Percentiles rank a stretch among this genome's conserved stretches.
Evolutionary conservation across 2,797 vertebrate species (phyloP).

Genomic region (Lycodopsis pacificus): DNA sequence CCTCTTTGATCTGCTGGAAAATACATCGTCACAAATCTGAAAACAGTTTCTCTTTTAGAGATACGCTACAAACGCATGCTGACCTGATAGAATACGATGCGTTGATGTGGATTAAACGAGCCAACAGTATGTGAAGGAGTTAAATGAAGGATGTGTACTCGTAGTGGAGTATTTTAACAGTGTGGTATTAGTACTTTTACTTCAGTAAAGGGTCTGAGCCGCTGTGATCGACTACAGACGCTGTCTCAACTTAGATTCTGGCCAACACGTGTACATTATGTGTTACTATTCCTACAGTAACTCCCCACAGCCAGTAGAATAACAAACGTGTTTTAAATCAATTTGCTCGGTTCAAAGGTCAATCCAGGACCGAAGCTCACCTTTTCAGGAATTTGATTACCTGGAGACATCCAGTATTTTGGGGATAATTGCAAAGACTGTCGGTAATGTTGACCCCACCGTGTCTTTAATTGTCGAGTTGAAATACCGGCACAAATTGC

Average conservation of each 20-base stretch:
- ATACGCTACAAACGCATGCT: too few relatives aligned
- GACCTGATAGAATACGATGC: too few relatives aligned
- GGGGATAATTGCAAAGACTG: constrained; percentile 37
- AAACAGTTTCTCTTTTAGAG: too few relatives aligned
- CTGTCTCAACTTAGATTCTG: background rate
- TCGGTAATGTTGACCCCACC: constrained; percentile 13
- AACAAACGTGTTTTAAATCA: constrained; percentile 35
- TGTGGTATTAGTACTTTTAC: background rate
- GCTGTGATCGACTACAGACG: constrained; percentile 10
- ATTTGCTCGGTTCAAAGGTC: constrained; percentile 11
- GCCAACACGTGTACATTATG: background rate
- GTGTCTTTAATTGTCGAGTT: constrained; percentile 23
- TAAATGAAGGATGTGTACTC: background rate
- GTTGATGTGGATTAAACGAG: too few relatives aligned
- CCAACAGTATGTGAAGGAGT: too few relatives aligned
- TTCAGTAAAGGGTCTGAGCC: background rate
- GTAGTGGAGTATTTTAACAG: background rate
- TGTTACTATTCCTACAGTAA: background rate
- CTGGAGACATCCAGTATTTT: constrained; percentile 35
- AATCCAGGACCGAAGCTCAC: constrained; percentile 19
- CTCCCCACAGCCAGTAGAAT: constrained; percentile 1
- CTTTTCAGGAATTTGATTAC: background rate
- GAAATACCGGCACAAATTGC: constrained; percentile 22
- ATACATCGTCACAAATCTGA: too few relatives aligned
- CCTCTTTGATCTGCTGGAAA: too few relatives aligned